Evolutionary conservation across 1,140 invertebrate genomes (phyloP), one percentile per base, ranked within the genome.

Genomic region (Drosophila novamexicana): DNA sequence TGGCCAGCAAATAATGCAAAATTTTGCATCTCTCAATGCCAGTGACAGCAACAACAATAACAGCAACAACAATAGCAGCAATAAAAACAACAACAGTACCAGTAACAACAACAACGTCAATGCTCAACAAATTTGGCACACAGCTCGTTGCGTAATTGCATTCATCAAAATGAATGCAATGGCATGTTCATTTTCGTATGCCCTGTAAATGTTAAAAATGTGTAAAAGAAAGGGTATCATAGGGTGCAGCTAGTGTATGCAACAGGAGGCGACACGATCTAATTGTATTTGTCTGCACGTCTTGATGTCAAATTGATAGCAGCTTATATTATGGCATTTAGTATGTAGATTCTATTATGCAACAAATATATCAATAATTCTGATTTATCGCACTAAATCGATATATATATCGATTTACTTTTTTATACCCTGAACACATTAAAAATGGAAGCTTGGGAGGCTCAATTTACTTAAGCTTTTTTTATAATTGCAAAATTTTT

Each of bases 121-220:
- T 50, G 42, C 49, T 45, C 67, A 62, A 79, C 63, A 65, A 72
- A 77, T 77, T 77, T 77, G 54, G 59, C 67, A 63, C 63, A 69
- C 36, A 67, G 59, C 42, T 75, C 76, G 63, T 84, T 84, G 70
- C 67, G 85, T 89, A 88, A 89, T 88, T 88, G 84, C 83, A 89
- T 89, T 88, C 58, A 76, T 78, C 47, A 80, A 75, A 67, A 57
- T 63, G 70, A 82, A 83, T 67, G 59, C 47, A 5, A 52, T 64
- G 59, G 49, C 9, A 53, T 63, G 42, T 70, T 42, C 44, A 65
- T 37, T 8, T 67, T 47, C 14, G 4, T 7, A 53, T 53, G 39
- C 45, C 32, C 59, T 49, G 10, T 22, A 37, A 7, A 50, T 14
- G 7, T 1, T 42, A 32, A 32, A 58, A 7, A 32, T 14, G 2